Percentiles rank a stretch among this genome's conserved stretches.
phyloP scores from a whole-genome alignment of 2,797 vertebrate species.

The Myotis findleyi region DNA sequence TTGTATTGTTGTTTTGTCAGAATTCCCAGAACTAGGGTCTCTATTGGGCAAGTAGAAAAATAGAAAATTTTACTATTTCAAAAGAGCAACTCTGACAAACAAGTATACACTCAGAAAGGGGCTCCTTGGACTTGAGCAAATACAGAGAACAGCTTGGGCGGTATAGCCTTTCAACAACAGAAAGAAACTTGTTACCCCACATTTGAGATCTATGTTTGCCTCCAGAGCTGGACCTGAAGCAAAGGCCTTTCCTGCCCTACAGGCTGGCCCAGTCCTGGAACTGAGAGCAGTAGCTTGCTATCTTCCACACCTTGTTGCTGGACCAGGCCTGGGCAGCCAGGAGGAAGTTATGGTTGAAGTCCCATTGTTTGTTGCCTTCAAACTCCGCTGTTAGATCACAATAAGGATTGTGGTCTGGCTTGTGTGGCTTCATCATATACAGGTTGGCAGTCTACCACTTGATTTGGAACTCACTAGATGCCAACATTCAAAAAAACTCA shows the following conservation, averaged over 20 bases:
- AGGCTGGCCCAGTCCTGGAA: slow-evolving; percentile 96
- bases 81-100: slow-evolving; percentile 72
- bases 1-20: slow-evolving; percentile 45
- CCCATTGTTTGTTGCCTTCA: slow-evolving; percentile 96
- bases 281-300: slow-evolving; percentile 96
- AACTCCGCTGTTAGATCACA: slow-evolving; percentile 95
- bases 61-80: slow-evolving; percentile 68
- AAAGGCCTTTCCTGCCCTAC: neutral
- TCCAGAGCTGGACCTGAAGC: neutral
- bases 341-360: slow-evolving; percentile 98
- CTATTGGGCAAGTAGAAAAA: slow-evolving; percentile 72
- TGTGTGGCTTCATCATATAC: slow-evolving; percentile 98
- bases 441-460: slow-evolving; percentile 96
- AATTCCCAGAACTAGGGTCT: slow-evolving; percentile 59
- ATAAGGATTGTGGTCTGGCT: slow-evolving; percentile 96
- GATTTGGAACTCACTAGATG: slow-evolving; percentile 97
- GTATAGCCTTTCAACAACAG: neutral
- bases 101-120: slow-evolving; percentile 1
- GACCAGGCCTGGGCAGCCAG: slow-evolving; percentile 94
- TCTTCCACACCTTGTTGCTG: slow-evolving; percentile 96
- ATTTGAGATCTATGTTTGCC: neutral
- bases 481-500: slow-evolving; percentile 98
- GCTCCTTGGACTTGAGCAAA: neutral
- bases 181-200: neutral
- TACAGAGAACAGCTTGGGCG: neutral